A percentile compares a stretch with the other conserved stretches of the same genome.
Evolutionary conservation across 2,797 vertebrate genomes (phyloP).

Genomic region (Eptatretus atami): DNA sequence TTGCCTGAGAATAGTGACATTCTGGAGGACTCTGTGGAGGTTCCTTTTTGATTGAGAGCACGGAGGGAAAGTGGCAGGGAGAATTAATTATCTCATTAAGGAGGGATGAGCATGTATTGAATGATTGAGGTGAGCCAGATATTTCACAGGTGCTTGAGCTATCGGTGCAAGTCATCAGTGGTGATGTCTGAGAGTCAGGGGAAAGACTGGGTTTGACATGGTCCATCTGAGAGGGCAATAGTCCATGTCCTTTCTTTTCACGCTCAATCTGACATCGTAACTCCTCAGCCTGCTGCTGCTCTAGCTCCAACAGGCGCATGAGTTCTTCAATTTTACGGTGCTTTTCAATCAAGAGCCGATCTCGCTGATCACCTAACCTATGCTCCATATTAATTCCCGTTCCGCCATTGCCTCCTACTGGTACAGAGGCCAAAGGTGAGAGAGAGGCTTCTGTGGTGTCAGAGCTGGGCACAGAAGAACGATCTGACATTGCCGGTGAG

Average conservation of each 20-base stretch:
- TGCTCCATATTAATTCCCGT: not conserved
- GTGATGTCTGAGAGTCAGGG: no score
- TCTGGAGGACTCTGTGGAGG: no score
- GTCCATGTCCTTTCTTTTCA: conserved; percentile 17
- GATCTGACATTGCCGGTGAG: not conserved
- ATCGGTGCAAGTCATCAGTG: no score
- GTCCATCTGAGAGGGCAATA: no score
- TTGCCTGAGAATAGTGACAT: no score
- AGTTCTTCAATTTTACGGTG: conserved; percentile 11
- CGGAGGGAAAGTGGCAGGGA: no score
- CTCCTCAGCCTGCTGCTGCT: conserved; percentile 19
- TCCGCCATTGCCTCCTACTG: conserved; percentile 8
- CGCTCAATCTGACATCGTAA: conserved; percentile 25
- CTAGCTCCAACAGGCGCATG: conserved; percentile 11
- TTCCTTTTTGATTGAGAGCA: no score
- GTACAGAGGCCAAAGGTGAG: conserved; percentile 13
- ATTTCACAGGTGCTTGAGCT: no score
- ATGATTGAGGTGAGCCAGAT: no score
- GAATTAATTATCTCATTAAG: no score
- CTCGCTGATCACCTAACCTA: conserved; percentile 8
- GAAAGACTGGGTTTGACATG: no score
- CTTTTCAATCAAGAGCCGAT: conserved; percentile 11
- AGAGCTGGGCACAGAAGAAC: not conserved
- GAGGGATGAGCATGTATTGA: no score
- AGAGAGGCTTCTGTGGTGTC: not conserved